Evolutionary conservation across 2,888 invertebrate genomes (phyloP), one percentile per base, ranked within the genome.

Genomic region (Plutella xylostella): DNA sequence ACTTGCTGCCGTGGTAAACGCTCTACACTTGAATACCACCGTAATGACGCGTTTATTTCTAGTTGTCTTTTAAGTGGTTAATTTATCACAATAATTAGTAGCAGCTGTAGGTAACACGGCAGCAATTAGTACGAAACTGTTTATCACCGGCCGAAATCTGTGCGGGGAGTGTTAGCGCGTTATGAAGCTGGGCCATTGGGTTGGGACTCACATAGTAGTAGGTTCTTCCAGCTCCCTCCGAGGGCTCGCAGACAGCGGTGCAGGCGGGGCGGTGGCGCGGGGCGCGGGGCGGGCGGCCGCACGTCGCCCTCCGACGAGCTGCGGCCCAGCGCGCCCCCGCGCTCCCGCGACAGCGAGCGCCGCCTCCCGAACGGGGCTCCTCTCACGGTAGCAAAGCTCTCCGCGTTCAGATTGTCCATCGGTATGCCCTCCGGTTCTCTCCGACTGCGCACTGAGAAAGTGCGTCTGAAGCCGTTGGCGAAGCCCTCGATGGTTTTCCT

Each of bases 191-290:
- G n/a, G n/a, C n/a, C n/a, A n/a, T n/a, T n/a, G n/a, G n/a, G n/a
- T 15, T 34, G 2, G 62, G 62, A 89, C 92, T 91, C 88, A 92
- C 92, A 86, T 85, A 90, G 87, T 65, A 91, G 83, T 54, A 92
- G 87, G 77, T 92, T 92, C 78, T 89, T 91, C 92, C 92, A 92
- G 77, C 91, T 91, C 54, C 91, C 91, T 64, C 90, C 91, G 58
- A 92, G 87, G 50, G 88, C 90, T 57, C 88, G 88, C 54, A 91
- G 89, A 69, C 90, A 92, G 69, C 90, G 89, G 71, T 90, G 89
- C 54, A 88, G 71, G 21, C 86, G 79, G 40, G 86, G 82, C 4
- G 74, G 60, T 47, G 85, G 83, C 30, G 77, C 70, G 14, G 72
- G 58, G 1, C 74, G 73, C 1, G 80, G 73, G 1, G 78, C 71